These are phyloP conservation scores for Tiliacea aurago DNA, from an alignment of 2,888 invertebrate genomes.

Conservation along the genomic window DNA sequence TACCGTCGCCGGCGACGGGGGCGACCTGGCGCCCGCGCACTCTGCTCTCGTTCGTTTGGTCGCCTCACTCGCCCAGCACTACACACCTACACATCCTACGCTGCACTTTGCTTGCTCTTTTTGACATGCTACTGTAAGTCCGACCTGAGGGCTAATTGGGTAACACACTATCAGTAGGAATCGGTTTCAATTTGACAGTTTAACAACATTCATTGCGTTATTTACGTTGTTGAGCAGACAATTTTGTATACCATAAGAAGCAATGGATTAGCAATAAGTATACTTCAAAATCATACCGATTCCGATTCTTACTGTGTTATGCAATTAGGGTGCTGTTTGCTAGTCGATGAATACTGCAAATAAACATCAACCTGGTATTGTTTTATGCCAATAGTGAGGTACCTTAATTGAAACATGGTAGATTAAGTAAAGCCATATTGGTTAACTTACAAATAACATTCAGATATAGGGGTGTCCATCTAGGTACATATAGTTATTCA, in stretches of 20 bases:
- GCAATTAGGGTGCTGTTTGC: too few relatives aligned
- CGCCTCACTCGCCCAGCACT: slow-evolving; percentile 9
- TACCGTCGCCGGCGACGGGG: slow-evolving; percentile 1
- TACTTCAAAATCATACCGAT: too few relatives aligned
- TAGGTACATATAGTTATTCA: slow-evolving; percentile 12
- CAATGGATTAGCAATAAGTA: too few relatives aligned
- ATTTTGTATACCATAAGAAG: too few relatives aligned
- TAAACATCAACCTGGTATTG: not conserved
- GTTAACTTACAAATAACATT: slow-evolving; percentile 7
- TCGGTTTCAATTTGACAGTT: too few relatives aligned
- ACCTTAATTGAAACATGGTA: not conserved
- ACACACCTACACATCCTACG: not conserved
- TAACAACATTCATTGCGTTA: too few relatives aligned
- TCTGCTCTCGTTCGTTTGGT: slow-evolving; percentile 28
- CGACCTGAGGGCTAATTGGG: too few relatives aligned
- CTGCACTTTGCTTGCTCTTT: slow-evolving; percentile 22
- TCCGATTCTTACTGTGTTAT: too few relatives aligned
- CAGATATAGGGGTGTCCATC: not conserved
- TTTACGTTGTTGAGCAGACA: too few relatives aligned
- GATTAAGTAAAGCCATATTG: not conserved
- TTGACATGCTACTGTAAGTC: slow-evolving; percentile 30
- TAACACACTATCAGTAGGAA: too few relatives aligned
- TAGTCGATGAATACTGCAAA: slow-evolving; percentile 4
- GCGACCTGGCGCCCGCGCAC: not conserved
- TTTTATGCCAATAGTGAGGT: not conserved